These are phyloP conservation scores for Allygus modestus DNA, from an alignment of 2,888 invertebrate species.

Conservation along the genomic window DNA sequence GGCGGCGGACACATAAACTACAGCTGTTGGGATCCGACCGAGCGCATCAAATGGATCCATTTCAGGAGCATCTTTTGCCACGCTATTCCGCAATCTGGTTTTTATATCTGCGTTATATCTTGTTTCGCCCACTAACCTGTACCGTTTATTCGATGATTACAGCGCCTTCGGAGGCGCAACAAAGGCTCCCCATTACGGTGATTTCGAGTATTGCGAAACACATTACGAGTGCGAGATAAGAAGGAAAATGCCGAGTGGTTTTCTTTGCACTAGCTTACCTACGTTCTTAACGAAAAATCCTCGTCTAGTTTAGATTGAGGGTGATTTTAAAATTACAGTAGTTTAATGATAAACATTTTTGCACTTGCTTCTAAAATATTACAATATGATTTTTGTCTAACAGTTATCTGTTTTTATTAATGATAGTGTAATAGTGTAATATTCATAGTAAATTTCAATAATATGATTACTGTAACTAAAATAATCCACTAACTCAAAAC, in stretches of 20 bases:
- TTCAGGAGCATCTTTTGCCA: slow-evolving; percentile 24
- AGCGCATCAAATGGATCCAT: slow-evolving; percentile 5
- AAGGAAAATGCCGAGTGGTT: neutral
- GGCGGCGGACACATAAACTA: neutral
- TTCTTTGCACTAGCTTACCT: no score
- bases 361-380: no score
- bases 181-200: neutral
- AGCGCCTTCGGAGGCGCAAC: neutral
- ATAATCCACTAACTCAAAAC: no score
- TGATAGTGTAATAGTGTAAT: no score
- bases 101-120: neutral
- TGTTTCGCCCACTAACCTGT: slow-evolving; percentile 5
- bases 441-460: no score
- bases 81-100: slow-evolving; percentile 25
- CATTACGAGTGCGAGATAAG: neutral
- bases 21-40: neutral
- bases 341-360: no score
- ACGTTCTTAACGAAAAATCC: no score
- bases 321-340: no score
- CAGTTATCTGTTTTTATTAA: no score
- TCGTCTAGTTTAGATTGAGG: no score
- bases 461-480: no score
- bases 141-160: neutral
- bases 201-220: neutral
- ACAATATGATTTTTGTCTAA: no score